Evolutionary conservation across 2,888 invertebrate species (phyloP).

Genomic region (Polymixis lichenea): DNA sequence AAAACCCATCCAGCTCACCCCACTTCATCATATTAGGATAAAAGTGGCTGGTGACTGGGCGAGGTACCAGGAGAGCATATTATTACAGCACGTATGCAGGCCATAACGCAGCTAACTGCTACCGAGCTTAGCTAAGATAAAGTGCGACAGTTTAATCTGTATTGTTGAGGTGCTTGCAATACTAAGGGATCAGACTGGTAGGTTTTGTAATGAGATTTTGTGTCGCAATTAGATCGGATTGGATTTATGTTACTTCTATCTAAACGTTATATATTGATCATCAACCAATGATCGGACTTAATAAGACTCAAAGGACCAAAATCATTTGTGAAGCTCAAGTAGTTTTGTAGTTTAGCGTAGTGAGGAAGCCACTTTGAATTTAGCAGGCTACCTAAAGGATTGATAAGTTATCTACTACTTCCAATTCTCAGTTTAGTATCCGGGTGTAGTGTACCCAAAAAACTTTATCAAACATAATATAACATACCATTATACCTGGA

Average conservation of each 20-base stretch:
- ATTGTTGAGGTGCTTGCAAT: constrained; percentile 12
- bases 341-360: no score
- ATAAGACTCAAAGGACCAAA: neutral
- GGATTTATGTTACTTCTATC: neutral
- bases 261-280: neutral
- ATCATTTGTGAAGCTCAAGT: no score
- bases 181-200: neutral
- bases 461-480: no score
- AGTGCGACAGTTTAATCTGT: constrained; percentile 56
- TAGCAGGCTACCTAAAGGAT: neutral
- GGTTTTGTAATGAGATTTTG: constrained; percentile 8
- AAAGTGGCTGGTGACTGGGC: constrained; percentile 39
- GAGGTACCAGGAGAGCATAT: constrained; percentile 50
- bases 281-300: neutral
- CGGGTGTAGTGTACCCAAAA: no score
- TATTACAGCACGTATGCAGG: constrained; percentile 32
- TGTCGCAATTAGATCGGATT: constrained; percentile 6
- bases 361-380: no score
- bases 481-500: no score
- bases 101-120: constrained; percentile 31
- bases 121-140: constrained; percentile 49
- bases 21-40: constrained; percentile 49
- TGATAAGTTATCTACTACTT: neutral
- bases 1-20: constrained; percentile 40
- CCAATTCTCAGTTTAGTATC: neutral